These are phyloP conservation scores for Pseudomyrmex dendroicus DNA, from an alignment of 1,140 invertebrate species.

Conservation along the genomic window DNA sequence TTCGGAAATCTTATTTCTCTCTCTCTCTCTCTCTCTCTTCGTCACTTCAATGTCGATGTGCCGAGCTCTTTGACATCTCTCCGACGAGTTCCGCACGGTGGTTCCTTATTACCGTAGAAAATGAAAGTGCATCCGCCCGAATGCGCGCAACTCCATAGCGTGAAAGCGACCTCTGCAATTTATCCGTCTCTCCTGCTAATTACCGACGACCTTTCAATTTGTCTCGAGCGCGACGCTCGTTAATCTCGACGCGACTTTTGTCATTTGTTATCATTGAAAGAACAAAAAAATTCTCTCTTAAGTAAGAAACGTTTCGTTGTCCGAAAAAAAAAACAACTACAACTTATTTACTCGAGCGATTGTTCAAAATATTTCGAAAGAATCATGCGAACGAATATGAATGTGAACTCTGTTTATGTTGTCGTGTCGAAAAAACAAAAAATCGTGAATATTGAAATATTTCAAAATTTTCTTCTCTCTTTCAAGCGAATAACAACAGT, in stretches of 20 bases:
- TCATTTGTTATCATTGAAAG: constrained; percentile 4
- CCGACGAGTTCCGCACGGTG: constrained; percentile 4
- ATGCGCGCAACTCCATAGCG: background rate
- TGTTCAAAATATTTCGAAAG: background rate
- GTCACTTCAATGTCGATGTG: constrained; percentile 1
- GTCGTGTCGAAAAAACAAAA: too few relatives aligned
- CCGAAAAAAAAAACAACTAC: constrained; percentile 30
- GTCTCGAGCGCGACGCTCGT: constrained; percentile 9
- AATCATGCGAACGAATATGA: background rate
- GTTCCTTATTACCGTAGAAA: constrained; percentile 36
- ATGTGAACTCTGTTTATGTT: too few relatives aligned
- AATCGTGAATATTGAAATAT: background rate
- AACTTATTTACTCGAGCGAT: background rate
- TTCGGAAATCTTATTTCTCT: constrained; percentile 9
- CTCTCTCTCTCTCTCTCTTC: background rate
- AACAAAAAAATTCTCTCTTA: background rate
- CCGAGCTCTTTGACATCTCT: constrained; percentile 38
- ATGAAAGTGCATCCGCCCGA: constrained; percentile 51
- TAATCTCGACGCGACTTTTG: constrained; percentile 42
- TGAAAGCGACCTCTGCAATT: background rate
- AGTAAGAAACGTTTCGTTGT: background rate
- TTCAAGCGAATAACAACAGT: too few relatives aligned
- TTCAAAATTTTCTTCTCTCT: background rate
- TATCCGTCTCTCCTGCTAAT: constrained; percentile 23
- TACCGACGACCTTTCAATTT: constrained; percentile 19